Percentiles rank a stretch among this genome's conserved stretches.
phyloP scores from a whole-genome alignment of 2,797 vertebrate genomes.

The Petrocephalus schoutedeni region DNA sequence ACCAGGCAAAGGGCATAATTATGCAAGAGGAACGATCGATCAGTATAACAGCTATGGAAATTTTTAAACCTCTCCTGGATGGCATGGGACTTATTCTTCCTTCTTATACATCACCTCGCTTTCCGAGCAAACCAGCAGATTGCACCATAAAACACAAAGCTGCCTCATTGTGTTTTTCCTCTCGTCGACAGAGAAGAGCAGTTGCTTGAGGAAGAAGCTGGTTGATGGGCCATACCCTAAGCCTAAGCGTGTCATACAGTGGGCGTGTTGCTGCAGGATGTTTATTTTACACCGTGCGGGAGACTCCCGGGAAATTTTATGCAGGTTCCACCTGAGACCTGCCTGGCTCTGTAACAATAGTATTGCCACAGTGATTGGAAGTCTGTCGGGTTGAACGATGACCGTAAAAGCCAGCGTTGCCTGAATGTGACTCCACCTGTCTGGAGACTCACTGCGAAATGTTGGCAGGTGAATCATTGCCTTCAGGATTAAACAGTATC shows the following conservation, averaged over 20 bases:
- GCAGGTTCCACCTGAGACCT: neutral
- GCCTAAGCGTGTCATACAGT: neutral
- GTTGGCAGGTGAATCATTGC: neutral
- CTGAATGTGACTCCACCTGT: constrained; percentile 9
- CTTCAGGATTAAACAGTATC: neutral
- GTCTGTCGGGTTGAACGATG: neutral
- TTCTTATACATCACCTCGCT: neutral
- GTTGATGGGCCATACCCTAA: neutral
- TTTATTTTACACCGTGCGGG: neutral
- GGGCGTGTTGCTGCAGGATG: no score
- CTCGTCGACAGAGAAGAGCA: neutral
- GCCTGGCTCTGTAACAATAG: neutral
- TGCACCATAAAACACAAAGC: neutral
- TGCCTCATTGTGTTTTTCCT: neutral
- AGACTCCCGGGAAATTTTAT: neutral
- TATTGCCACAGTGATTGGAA: neutral
- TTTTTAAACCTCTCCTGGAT: neutral
- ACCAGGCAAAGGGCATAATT: neutral
- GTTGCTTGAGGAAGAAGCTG: neutral
- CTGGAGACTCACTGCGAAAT: neutral
- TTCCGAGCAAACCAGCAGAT: neutral
- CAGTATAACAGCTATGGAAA: neutral
- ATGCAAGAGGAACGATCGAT: neutral
- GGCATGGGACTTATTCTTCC: neutral
- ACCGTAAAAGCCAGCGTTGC: neutral